phyloP scores from a whole-genome alignment of 2,888 invertebrate genomes.

The Torymus tubicola region DNA sequence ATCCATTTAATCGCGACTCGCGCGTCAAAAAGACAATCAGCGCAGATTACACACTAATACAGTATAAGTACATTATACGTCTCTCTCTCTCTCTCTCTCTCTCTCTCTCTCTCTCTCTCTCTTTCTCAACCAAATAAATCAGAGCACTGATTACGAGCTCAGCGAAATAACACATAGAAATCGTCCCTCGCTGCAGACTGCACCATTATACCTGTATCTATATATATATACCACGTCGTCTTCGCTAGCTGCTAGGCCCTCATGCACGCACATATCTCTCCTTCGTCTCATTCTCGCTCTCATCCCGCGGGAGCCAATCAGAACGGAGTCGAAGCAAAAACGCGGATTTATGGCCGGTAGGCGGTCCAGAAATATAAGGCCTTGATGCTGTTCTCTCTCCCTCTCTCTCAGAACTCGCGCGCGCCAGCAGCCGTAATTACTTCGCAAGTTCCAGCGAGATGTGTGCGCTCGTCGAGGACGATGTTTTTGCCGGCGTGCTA shows the following conservation, averaged over 20 bases:
- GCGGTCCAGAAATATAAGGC: slow-evolving; percentile 63
- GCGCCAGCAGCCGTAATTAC: slow-evolving; percentile 69
- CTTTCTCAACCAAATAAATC: no score
- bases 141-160: no score
- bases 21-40: background rate
- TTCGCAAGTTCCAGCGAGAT: slow-evolving; percentile 64
- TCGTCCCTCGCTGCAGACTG: no score
- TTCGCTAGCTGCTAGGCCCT: no score
- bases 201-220: no score
- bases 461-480: slow-evolving; percentile 59
- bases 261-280: no score
- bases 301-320: slow-evolving; percentile 69
- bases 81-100: slow-evolving; percentile 3
- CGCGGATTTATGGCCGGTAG: slow-evolving; percentile 71
- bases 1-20: slow-evolving; percentile 7
- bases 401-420: background rate
- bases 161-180: no score
- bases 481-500: slow-evolving; percentile 68
- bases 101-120: slow-evolving; percentile 23
- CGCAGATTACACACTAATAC: no score
- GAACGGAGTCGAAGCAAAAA: slow-evolving; percentile 66
- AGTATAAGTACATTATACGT: background rate
- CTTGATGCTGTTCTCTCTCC: slow-evolving; percentile 45
- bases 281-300: no score
- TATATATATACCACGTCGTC: no score